Evolutionary conservation across 2,888 invertebrate genomes (phyloP), one percentile per base, ranked within the genome.

Genomic region (Idaea dimidiata): DNA sequence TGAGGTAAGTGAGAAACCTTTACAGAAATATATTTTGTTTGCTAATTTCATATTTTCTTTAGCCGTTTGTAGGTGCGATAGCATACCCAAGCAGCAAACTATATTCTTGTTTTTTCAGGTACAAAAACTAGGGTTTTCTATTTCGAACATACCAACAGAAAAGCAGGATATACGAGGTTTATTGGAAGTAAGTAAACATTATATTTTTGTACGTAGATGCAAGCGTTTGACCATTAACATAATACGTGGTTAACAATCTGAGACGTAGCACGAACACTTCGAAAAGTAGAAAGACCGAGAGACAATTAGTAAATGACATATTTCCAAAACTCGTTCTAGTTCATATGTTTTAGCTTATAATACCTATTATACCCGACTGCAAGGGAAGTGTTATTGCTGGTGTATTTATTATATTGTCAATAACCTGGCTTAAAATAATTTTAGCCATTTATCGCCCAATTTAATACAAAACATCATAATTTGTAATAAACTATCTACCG

Each of bases 81-180:
- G n/a, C n/a, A n/a, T n/a, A n/a, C n/a, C n/a, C n/a, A n/a, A n/a
- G n/a, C 24, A 24, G 5, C 5, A 24, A 3, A 3, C 24, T 24
- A 24, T n/a, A 54, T 53, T 61, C 54, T 54, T 57, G 54, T 61
- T 17, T 31, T 81, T 85, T 62, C 76, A 91, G 90, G 77, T 76
- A n/a, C 31, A 66, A 31, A 82, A 78, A 73, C 75, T 89, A 67
- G 83, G 82, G 1, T 83, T 82, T 72, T 69, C 76, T 14, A 67
- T 91, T 53, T 80, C 87, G 62, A 80, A 73, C 14, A 82, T 90
- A 59, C 82, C 88, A 0, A 82, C 80, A 7, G 85, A 84, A 62
- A 81, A 76, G 64, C 78, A 82, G 16, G 87, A 88, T 63, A 60
- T 81, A 33, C 77, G 80, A 43, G 77, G 83, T 64, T 72, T 87